Conservation (phyloP, 2,888 invertebrate genomes). For the Lasioglossum pauxillum region DNA sequence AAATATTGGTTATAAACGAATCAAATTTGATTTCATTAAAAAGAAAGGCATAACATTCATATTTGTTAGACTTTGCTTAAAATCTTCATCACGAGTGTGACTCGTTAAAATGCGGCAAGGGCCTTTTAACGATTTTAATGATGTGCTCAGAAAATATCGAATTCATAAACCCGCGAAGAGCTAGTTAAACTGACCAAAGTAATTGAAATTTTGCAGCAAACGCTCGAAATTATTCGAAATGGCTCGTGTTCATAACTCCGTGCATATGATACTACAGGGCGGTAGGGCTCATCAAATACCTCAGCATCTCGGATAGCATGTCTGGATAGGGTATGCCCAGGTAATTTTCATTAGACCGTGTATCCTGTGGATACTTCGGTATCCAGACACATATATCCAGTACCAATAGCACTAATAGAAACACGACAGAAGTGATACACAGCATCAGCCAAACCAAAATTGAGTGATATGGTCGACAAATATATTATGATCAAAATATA, state of each 20-base stretch:
- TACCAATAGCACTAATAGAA: constrained; percentile 2
- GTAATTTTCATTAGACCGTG: constrained; percentile 20
- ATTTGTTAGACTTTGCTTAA: too few relatives aligned
- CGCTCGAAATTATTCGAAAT: background rate
- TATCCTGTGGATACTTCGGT: constrained; percentile 11
- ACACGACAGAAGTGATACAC: background rate
- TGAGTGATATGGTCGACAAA: background rate
- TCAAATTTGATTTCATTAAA: too few relatives aligned
- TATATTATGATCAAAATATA: background rate
- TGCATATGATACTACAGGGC: background rate
- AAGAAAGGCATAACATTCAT: too few relatives aligned
- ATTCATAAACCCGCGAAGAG: background rate
- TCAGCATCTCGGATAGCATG: constrained; percentile 8
- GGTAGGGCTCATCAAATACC: constrained; percentile 7
- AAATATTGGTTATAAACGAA: too few relatives aligned
- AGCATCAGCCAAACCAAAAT: background rate
- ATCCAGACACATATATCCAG: constrained; percentile 1
- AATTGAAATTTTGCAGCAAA: background rate
- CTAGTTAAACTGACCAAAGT: background rate
- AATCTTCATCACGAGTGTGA: too few relatives aligned
- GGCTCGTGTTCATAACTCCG: background rate
- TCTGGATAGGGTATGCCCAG: constrained; percentile 4
- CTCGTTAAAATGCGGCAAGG: too few relatives aligned
- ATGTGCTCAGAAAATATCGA: too few relatives aligned
- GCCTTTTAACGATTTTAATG: too few relatives aligned